These are phyloP conservation scores for Callopanchax toddi DNA, from an alignment of 2,113 vertebrate genomes.

Conservation along the genomic window DNA sequence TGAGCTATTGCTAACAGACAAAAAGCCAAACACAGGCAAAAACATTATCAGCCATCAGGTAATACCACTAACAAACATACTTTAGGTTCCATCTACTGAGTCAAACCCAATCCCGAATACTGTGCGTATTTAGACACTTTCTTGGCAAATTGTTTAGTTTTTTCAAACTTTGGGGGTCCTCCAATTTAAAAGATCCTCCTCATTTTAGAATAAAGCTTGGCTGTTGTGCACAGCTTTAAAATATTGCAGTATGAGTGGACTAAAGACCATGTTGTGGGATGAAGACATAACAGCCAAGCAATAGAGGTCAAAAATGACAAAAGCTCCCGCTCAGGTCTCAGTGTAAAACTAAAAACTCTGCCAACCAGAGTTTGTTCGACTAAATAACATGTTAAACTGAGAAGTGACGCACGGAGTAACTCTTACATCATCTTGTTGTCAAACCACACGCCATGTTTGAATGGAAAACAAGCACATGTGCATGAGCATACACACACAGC, in stretches of 20 bases:
- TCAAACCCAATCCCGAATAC: no score
- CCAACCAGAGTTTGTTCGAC: conserved; percentile 4
- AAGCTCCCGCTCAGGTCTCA: neutral
- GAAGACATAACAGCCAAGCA: neutral
- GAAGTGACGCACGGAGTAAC: conserved; percentile 1
- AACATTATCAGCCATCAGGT: no score
- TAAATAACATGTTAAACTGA: conserved; percentile 9
- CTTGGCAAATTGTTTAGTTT: no score
- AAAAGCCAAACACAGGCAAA: no score
- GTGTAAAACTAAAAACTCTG: conserved; percentile 6
- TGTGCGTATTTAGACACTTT: no score
- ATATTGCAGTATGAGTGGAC: neutral
- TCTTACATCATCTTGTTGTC: conserved; percentile 24
- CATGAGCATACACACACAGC: neutral
- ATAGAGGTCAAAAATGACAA: neutral
- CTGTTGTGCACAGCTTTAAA: neutral
- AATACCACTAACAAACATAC: no score
- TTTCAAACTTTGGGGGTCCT: no score
- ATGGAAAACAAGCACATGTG: conserved; percentile 27
- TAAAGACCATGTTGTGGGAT: neutral
- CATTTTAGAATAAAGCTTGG: neutral
- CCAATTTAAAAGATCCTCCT: neutral
- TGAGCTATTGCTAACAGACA: no score
- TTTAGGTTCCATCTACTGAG: no score
- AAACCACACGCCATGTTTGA: conserved; percentile 20